Base-by-base conservation (phyloP, 2,888 invertebrate genomes). In the Liodrosophila aerea region DNA sequence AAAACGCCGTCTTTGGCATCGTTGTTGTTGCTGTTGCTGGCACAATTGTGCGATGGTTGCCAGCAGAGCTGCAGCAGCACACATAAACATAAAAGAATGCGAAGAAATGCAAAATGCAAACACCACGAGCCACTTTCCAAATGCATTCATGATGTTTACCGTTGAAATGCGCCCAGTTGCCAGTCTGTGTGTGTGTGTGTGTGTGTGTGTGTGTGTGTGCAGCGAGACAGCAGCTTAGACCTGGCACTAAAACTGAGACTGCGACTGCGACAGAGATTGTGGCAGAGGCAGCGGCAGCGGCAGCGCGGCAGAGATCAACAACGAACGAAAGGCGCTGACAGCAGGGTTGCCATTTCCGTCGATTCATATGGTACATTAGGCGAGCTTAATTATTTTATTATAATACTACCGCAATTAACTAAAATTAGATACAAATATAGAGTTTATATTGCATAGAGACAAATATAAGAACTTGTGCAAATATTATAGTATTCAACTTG, bases 71-170 rank as follows among this genome's bases (percentile, higher is more conserved):
- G 15, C 39, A 27, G 18, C 57, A 44, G 47, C 59, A 68, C 75
- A 78, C 76, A 77, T 69, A 82, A 82, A 85, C 85, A 80, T 76
- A 78, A 85, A 80, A 85, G 78, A 81, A 85, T 83, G 85, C 84
- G 68, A 81, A 81, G 84, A 85, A 85, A 81, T 77, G 82, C 85
- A 76, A 76, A 84, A 86, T 80, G 73, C 76, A 84, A 85, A 76
- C 77, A 87, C 74, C 86, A 76, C 81, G 76, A 85, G 78, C 87
- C 86, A 87, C 87, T 87, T 87, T 87, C 86, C 87, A 87, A 88
- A 87, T 77, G 82, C 85, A 76, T 84, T 81, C 86, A 85, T 82
- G 78, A 78, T 85, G 85, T 78, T 78, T 78, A 78, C 78, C 78
- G 78, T 85, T 78, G 81, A 86, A 86, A 84, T 86, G 81, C 78